Percentiles rank a stretch among this genome's conserved stretches.
phyloP scores from a whole-genome alignment of 2,797 vertebrate genomes.

The Syngnathus acus region DNA sequence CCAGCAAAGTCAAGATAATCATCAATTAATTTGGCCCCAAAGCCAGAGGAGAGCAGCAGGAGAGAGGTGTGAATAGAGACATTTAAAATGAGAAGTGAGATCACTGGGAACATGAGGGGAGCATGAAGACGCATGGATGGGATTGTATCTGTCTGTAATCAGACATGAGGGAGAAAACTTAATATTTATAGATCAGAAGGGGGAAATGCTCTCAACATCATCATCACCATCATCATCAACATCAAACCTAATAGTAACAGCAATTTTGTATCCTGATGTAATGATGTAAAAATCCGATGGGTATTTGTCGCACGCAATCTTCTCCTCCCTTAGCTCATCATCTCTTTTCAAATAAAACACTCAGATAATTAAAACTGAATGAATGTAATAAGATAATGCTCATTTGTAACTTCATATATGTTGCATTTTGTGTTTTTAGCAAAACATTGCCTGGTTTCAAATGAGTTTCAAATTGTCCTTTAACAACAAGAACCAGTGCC shows the following conservation, averaged over 20 bases:
- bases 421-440: conserved; percentile 10
- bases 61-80: conserved; percentile 8
- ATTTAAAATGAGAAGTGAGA: conserved; percentile 9
- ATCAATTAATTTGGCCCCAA: conserved; percentile 54
- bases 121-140: conserved; percentile 8
- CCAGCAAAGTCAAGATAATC: conserved; percentile 45
- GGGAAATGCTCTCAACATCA: conserved; percentile 2
- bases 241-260: conserved; percentile 5
- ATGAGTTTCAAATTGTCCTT: conserved; percentile 31
- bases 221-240: background rate
- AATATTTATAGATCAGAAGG: conserved; percentile 8
- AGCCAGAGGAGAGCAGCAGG: conserved; percentile 22
- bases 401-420: background rate
- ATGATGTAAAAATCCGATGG: conserved; percentile 4
- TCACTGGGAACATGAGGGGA: conserved; percentile 6
- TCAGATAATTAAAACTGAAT: background rate
- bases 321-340: conserved; percentile 8
- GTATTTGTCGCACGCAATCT: conserved; percentile 9
- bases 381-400: background rate
- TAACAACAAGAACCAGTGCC: conserved; percentile 30
- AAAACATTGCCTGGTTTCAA: conserved; percentile 23
- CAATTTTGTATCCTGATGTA: conserved; percentile 3
- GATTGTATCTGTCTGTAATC: conserved; percentile 8
- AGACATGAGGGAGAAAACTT: background rate
- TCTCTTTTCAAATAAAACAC: background rate